Evolutionary conservation across 1,140 invertebrate genomes (phyloP).

Genomic region (Dreissena rostriformis): DNA sequence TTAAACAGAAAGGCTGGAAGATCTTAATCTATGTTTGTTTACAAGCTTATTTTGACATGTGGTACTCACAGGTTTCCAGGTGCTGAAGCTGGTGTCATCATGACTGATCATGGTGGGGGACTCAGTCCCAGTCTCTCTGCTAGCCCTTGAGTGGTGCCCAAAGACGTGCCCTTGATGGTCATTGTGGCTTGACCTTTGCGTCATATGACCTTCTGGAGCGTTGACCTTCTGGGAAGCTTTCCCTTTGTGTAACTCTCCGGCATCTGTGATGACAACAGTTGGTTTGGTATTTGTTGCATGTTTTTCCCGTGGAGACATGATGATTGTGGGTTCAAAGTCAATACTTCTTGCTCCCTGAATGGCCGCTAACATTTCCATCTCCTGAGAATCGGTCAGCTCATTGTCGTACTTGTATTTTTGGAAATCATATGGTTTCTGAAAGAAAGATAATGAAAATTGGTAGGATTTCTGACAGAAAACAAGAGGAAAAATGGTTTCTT

Average conservation of each 20-base stretch:
- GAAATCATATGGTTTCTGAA: slow-evolving; percentile 46
- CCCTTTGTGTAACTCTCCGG: too few relatives aligned
- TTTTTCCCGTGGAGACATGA: slow-evolving; percentile 11
- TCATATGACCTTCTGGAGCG: too few relatives aligned
- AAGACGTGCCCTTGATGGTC: neutral
- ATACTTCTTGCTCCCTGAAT: slow-evolving; percentile 50
- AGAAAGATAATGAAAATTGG: neutral
- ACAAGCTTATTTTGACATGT: too few relatives aligned
- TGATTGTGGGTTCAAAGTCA: slow-evolving; percentile 38
- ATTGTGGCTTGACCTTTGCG: too few relatives aligned
- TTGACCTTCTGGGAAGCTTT: too few relatives aligned
- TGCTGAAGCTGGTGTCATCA: slow-evolving; percentile 53
- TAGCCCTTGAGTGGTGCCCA: neutral
- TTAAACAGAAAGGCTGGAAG: too few relatives aligned
- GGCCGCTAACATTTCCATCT: slow-evolving; percentile 30
- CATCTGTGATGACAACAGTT: too few relatives aligned
- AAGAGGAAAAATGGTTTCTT: too few relatives aligned
- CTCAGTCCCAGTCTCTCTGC: slow-evolving; percentile 22
- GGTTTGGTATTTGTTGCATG: neutral
- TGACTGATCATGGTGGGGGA: slow-evolving; percentile 47
- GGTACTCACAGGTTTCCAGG: slow-evolving; percentile 39
- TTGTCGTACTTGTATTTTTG: slow-evolving; percentile 23
- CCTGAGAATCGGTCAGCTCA: slow-evolving; percentile 46
- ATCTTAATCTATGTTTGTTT: too few relatives aligned
- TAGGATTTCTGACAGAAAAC: too few relatives aligned